These are phyloP conservation scores for Perognathus longimembris DNA, from an alignment of 2,113 vertebrate species.

Conservation along the genomic window DNA sequence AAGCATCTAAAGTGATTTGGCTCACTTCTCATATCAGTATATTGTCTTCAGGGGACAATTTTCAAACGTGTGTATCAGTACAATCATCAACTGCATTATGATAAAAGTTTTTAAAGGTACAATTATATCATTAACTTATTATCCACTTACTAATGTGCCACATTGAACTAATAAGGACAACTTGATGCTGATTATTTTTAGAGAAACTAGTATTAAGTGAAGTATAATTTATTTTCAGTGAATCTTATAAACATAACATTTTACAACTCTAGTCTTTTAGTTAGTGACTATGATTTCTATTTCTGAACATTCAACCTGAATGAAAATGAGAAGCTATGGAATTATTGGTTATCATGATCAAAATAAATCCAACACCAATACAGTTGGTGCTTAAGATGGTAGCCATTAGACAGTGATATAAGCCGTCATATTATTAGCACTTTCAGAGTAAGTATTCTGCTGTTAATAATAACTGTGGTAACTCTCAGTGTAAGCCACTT, in stretches of 20 bases:
- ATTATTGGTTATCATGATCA: slow-evolving; percentile 23
- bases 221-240: slow-evolving; percentile 69
- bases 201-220: slow-evolving; percentile 52
- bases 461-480: neutral
- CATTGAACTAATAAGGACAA: slow-evolving; percentile 68
- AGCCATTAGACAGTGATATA: neutral
- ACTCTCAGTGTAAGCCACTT: neutral
- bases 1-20: slow-evolving; percentile 44
- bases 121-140: slow-evolving; percentile 86
- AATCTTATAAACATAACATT: slow-evolving; percentile 67
- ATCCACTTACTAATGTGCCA: slow-evolving; percentile 79
- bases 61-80: slow-evolving; percentile 77
- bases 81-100: slow-evolving; percentile 76
- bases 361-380: neutral
- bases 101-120: slow-evolving; percentile 77
- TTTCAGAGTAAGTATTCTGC: neutral
- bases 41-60: slow-evolving; percentile 70
- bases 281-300: slow-evolving; percentile 41
- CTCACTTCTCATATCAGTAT: slow-evolving; percentile 73
- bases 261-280: slow-evolving; percentile 40
- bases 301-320: slow-evolving; percentile 44
- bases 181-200: slow-evolving; percentile 69
- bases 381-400: neutral
- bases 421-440: neutral
- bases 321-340: slow-evolving; percentile 14